Evolutionary conservation across 2,888 invertebrate species (phyloP).

Genomic region (Epinotia bilunana): DNA sequence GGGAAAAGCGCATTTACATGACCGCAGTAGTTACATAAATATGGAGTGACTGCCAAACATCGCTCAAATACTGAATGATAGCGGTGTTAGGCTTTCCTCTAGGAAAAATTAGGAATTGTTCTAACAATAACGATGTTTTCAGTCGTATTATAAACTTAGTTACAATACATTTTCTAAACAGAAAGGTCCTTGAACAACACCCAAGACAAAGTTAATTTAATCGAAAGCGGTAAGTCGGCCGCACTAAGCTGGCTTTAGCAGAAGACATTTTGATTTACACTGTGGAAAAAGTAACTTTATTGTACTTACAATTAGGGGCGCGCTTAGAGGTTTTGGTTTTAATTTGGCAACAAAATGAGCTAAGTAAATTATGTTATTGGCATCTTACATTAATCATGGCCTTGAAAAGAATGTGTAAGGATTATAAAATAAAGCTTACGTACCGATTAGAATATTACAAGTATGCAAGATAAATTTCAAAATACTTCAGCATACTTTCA

Average conservation of each 20-base stretch:
- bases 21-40: constrained; percentile 30
- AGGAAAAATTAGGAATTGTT: no score
- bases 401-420: neutral
- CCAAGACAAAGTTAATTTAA: constrained; percentile 53
- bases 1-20: constrained; percentile 17
- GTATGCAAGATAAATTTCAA: neutral
- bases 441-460: neutral
- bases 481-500: neutral
- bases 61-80: constrained; percentile 3
- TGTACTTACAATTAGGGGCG: constrained; percentile 37
- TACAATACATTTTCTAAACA: constrained; percentile 48
- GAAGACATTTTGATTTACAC: constrained; percentile 62
- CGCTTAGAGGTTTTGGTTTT: constrained; percentile 12
- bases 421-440: neutral
- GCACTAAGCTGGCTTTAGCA: constrained; percentile 53
- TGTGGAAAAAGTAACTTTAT: constrained; percentile 55
- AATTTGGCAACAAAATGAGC: constrained; percentile 14
- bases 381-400: neutral
- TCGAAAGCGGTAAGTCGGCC: constrained; percentile 45
- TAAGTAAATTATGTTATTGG: constrained; percentile 11
- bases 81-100: neutral
- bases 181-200: constrained; percentile 55
- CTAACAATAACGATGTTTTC: neutral
- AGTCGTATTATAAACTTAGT: constrained; percentile 7
- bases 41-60: constrained; percentile 29